A percentile compares a stretch with the other conserved stretches of the same genome.
These are phyloP conservation scores for Chaetodon trifasciatus DNA, from an alignment of 2,797 vertebrate genomes.

Conservation along the genomic window DNA sequence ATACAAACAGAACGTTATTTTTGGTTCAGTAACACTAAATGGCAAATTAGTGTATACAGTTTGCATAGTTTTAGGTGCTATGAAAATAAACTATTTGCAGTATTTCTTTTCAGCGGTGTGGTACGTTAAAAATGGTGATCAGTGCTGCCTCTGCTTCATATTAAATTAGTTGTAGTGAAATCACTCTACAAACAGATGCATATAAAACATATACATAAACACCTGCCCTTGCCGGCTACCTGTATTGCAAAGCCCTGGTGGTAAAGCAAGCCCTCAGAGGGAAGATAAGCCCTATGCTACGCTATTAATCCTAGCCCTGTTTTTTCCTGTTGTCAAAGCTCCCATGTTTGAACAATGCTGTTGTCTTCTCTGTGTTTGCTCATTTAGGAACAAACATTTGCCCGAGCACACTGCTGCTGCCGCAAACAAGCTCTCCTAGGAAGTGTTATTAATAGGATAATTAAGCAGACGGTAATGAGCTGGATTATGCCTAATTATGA, in stretches of 20 bases:
- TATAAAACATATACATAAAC: constrained; percentile 30
- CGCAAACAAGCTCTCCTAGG: constrained; percentile 94
- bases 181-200: not conserved
- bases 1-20: constrained; percentile 7
- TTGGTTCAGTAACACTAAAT: constrained; percentile 15
- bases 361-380: constrained; percentile 97
- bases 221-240: constrained; percentile 49
- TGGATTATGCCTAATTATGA: constrained; percentile 99
- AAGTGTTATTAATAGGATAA: constrained; percentile 99
- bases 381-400: constrained; percentile 99
- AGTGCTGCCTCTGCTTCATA: not conserved
- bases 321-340: constrained; percentile 81
- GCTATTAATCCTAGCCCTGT: constrained; percentile 83
- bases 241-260: constrained; percentile 43
- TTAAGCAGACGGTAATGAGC: constrained; percentile 98
- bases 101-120: not conserved
- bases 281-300: constrained; percentile 71
- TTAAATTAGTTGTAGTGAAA: not conserved
- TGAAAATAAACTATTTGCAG: not conserved
- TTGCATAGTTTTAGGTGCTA: not conserved
- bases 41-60: not conserved
- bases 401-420: constrained; percentile 87
- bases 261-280: constrained; percentile 46
- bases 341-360: constrained; percentile 88
- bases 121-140: not conserved